phyloP scores from a whole-genome alignment of 2,888 invertebrate species.

The Nemapogon koenigi region DNA sequence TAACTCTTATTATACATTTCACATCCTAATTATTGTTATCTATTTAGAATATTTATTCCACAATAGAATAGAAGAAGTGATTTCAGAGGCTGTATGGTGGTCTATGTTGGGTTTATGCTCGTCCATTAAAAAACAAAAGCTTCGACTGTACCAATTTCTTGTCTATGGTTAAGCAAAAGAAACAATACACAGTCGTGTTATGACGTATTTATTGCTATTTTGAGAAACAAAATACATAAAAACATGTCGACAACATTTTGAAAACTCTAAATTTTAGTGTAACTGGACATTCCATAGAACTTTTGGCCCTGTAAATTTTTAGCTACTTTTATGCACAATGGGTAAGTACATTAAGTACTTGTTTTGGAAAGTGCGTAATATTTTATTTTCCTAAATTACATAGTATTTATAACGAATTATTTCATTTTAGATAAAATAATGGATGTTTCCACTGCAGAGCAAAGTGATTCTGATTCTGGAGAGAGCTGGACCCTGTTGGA shows the following conservation, averaged over 20 bases:
- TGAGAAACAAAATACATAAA: conserved; percentile 34
- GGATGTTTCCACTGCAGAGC: conserved; percentile 41
- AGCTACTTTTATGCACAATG: neutral
- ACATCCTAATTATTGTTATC: no score
- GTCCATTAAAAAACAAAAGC: no score
- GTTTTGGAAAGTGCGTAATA: neutral
- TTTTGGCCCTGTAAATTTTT: conserved; percentile 21
- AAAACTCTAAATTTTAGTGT: conserved; percentile 31
- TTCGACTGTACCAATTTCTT: no score
- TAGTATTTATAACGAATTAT: conserved; percentile 9
- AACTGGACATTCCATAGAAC: conserved; percentile 23
- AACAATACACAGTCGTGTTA: conserved; percentile 21
- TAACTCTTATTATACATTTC: no score
- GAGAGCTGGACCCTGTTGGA: conserved; percentile 59
- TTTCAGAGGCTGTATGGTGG: no score
- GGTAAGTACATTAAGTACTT: neutral
- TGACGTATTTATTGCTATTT: conserved; percentile 21
- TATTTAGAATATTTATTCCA: no score
- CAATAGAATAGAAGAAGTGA: no score
- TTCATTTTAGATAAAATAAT: conserved; percentile 26
- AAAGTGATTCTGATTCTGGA: conserved; percentile 59
- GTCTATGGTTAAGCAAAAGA: no score
- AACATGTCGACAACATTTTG: conserved; percentile 26
- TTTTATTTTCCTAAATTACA: neutral
- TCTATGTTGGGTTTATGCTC: no score